Evolutionary conservation across 2,888 invertebrate genomes (phyloP), one percentile per base, ranked within the genome.

Genomic region (Elysia crispata): DNA sequence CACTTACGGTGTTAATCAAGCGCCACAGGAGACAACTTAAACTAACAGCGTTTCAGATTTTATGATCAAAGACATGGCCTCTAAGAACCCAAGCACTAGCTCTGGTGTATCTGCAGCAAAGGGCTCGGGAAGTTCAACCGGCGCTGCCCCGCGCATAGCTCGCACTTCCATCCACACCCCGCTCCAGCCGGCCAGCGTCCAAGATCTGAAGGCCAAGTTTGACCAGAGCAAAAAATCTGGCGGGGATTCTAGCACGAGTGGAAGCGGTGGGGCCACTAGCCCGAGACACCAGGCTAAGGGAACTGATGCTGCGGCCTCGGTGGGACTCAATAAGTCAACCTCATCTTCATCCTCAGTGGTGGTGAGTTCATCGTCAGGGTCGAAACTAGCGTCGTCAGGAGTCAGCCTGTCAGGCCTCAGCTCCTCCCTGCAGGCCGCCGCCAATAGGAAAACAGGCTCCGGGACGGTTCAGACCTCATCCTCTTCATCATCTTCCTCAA

Each of bases 201-300:
- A 83, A 11, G 85, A 86, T 76, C 77, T 86, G 11, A 86, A 85
- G 77, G 85, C 83, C 18, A 86, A 83, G 82, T 86, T 86, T 82
- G 85, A 86, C 41, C 74, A 77, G 20, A 78, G 81, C 11, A 83
- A 82, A 69, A 33, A 57, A 41, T 76, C 25, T 5, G 54, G 50
- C 28, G 69, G 41, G 20, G 80, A 31, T 33, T 8, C 72, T 23
- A 11, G 41, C 41, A 41, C 3, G 41, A 67, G 30, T 0, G 20
- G 28, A 6, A 49, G 77, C 23, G 33, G 25, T 18, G 15, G 23
- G 15, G 57, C 77, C 11, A 79, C 75, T 23, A 75, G 64, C 66
- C 30, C 60, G 11, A 54, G 60, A 30, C 20, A 50, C 41, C 49
- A 62, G 25, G 31, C 33, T 8, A 72, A 67, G 13, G 30, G 28